Evolutionary conservation across 2,113 vertebrate genomes (phyloP).

Genomic region (Psephotus haematonotus): DNA sequence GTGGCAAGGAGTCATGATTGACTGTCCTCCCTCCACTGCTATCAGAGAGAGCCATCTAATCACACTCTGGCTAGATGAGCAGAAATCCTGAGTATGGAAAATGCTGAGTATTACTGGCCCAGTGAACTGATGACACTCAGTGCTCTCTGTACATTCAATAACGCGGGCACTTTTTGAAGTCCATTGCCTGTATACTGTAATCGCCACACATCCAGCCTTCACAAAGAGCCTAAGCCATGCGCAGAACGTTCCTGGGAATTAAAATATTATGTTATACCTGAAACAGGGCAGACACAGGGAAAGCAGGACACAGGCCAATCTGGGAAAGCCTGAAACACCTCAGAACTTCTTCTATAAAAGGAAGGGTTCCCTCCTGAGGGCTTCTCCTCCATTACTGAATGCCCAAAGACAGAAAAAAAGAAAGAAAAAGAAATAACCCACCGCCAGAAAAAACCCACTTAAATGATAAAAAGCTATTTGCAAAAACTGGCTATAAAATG

Average conservation of each 20-base stretch:
- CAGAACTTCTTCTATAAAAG: conserved; percentile 10
- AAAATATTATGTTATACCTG: not conserved
- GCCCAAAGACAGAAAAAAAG: conserved; percentile 28
- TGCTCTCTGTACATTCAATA: not conserved
- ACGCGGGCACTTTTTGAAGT: not conserved
- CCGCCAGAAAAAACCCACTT: not conserved
- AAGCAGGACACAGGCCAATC: not conserved
- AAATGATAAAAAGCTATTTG: not conserved
- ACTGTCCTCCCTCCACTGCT: not conserved
- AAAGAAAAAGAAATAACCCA: not conserved
- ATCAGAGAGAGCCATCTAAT: not conserved
- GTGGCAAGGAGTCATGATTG: not conserved
- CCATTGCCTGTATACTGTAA: not conserved
- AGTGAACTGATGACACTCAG: not conserved
- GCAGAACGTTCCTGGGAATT: not conserved
- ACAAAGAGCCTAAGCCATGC: not conserved
- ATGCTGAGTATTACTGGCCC: not conserved
- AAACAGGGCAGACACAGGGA: not conserved
- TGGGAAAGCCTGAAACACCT: not conserved
- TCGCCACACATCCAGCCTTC: not conserved
- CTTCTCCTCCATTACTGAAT: conserved; percentile 42
- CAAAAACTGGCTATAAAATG: conserved; percentile 30
- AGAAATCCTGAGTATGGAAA: not conserved
- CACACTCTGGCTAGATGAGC: not conserved
- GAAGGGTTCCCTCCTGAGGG: conserved; percentile 19